A percentile compares a stretch with the other conserved stretches of the same genome.
Conservation (phyloP, 2,888 invertebrate genomes). For the Bhutanitis thaidina region DNA sequence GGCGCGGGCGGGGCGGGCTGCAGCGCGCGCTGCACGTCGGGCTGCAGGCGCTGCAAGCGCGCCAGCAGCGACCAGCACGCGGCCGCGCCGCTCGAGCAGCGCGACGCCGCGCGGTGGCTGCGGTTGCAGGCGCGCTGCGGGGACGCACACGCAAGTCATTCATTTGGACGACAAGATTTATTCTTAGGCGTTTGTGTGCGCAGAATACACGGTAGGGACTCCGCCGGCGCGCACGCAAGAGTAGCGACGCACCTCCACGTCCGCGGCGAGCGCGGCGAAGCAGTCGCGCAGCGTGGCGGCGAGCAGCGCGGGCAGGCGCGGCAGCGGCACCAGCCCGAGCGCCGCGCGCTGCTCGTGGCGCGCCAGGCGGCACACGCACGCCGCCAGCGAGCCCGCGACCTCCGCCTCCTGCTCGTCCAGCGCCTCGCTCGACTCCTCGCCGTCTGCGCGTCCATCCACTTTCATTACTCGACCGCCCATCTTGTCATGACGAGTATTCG, state of each 20-base stretch:
- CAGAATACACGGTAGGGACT: no score
- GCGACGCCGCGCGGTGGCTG: conserved; percentile 35
- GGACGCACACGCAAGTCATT: neutral
- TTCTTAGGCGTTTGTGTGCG: no score
- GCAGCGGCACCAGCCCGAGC: conserved; percentile 90
- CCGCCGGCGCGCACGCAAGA: no score
- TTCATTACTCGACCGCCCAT: no score
- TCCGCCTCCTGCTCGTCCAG: conserved; percentile 62
- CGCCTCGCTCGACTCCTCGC: conserved; percentile 54
- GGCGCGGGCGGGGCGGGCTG: conserved; percentile 36
- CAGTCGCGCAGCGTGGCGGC: conserved; percentile 91
- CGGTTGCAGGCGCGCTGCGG: conserved; percentile 47
- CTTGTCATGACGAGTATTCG: no score
- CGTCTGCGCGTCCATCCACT: conserved; percentile 37
- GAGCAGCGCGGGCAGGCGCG: conserved; percentile 90
- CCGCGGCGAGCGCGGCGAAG: conserved; percentile 83
- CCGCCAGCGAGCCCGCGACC: conserved; percentile 84
- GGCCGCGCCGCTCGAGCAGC: conserved; percentile 44
- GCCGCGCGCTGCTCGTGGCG: conserved; percentile 92
- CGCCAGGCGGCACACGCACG: conserved; percentile 91
- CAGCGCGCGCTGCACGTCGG: conserved; percentile 45
- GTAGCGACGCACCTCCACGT: conserved; percentile 6
- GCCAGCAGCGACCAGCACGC: conserved; percentile 60
- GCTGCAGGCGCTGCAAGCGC: conserved; percentile 55
- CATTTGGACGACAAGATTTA: no score